Evolutionary conservation across 2,888 invertebrate genomes (phyloP), one percentile per base, ranked within the genome.

Genomic region (Drosophila acutilabella): DNA sequence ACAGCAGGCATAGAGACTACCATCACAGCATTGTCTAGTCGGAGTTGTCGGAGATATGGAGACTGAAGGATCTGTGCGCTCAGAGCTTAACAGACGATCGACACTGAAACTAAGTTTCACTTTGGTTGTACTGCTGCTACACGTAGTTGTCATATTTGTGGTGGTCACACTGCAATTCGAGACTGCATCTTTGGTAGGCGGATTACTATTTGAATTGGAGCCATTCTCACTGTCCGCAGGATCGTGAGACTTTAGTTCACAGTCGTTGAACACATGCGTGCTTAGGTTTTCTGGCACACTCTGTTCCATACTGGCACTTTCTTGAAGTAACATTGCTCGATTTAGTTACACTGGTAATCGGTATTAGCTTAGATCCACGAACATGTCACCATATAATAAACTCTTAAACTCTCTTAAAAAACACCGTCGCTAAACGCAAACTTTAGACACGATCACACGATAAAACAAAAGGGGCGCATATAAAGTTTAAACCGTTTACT

Each of bases 41-140:
- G 64, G 36, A 42, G 66, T 40, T 45, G 66, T 40, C 20, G 56
- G 38, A 7, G 16, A 13, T n/a, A 48, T 13, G 47, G 65, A 18
- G 10, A 47, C 33, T 42, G 52, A 30, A 1, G 75, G 64, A 20
- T 70, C 69, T 30, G 40, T 60, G 64, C 81, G 72, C 52, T 87
- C 89, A 18, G 74, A 72, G 68, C 83, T 89, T 57, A 92, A 71
- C 30, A 92, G 74, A 45, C 92, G 90, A 81, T 92, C 92, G 26
- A 92, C 92, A 88, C 92, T 92, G 75, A 92, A 92, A 80, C 91
- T 92, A 8, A 92, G 81, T 74, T 91, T 90, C 68, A 91, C 89
- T 87, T 92, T 91, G 60, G 90, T 91, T 30, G 74, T 45, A 59
- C 38, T 65, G 38, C 18, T 69, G 56, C n/a, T 71, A 45, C 23